Conservation (phyloP, 2,888 invertebrate species). For the Hyles lineata region DNA sequence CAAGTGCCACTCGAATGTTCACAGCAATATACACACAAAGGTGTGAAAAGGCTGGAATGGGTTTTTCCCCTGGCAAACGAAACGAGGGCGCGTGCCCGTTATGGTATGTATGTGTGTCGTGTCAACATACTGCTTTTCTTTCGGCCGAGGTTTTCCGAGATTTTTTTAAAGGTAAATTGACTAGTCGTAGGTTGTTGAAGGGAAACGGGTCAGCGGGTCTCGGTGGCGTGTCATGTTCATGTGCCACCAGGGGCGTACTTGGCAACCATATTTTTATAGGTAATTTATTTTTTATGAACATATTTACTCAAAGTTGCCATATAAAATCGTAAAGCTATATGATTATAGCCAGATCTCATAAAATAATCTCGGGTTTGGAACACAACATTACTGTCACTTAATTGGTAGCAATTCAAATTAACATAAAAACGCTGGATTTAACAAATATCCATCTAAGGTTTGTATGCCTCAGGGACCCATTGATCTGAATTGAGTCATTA, state of each 20-base stretch:
- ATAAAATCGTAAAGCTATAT: no score
- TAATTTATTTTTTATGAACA: not conserved
- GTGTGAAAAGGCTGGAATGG: slow-evolving; percentile 58
- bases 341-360: no score
- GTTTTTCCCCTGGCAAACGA: slow-evolving; percentile 62
- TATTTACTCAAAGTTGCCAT: no score
- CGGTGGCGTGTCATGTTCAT: slow-evolving; percentile 78
- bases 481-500: no score
- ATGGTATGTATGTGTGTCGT: slow-evolving; percentile 76
- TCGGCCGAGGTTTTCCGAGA: slow-evolving; percentile 71
- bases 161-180: slow-evolving; percentile 82
- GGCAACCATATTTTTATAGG: slow-evolving; percentile 8
- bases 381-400: no score
- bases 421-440: no score
- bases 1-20: slow-evolving; percentile 48
- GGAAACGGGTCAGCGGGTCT: slow-evolving; percentile 82
- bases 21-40: slow-evolving; percentile 69
- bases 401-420: no score
- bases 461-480: no score
- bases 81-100: slow-evolving; percentile 75
- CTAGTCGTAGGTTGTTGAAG: slow-evolving; percentile 76
- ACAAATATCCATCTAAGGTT: no score
- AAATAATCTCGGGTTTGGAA: no score
- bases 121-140: slow-evolving; percentile 81
- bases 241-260: slow-evolving; percentile 72